A percentile compares a stretch with the other conserved stretches of the same genome.
phyloP scores from a whole-genome alignment of 2,797 vertebrate species.

The Manis pentadactyla region DNA sequence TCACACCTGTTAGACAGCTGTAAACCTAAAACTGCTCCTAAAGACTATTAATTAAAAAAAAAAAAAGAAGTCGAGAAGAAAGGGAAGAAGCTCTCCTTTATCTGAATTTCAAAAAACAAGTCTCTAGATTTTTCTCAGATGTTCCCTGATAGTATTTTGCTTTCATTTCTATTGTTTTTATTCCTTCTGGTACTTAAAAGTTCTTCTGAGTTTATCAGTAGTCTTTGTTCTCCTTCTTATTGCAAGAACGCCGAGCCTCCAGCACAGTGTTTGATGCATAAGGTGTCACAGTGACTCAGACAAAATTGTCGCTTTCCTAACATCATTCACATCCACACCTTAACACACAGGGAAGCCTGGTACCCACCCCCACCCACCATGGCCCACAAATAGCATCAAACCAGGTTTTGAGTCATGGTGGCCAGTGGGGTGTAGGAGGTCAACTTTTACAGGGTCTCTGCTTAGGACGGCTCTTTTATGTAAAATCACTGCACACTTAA shows the following conservation, averaged over 20 bases:
- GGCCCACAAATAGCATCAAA: background rate
- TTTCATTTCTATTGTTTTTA: background rate
- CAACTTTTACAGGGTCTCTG: background rate
- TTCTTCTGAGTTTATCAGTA: background rate
- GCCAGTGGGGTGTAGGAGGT: no score
- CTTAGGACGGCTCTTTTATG: background rate
- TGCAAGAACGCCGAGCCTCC: background rate
- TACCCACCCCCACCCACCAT: background rate
- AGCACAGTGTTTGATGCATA: background rate
- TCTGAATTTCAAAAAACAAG: background rate
- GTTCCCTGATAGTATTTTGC: background rate
- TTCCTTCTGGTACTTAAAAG: background rate
- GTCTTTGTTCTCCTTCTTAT: background rate
- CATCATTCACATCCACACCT: background rate
- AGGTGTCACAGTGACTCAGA: background rate
- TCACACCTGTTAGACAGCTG: background rate
- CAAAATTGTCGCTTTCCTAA: background rate
- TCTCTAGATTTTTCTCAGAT: background rate
- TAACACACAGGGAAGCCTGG: background rate
- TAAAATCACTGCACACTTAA: background rate
- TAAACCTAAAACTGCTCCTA: background rate
- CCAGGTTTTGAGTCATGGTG: background rate
- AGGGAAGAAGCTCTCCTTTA: background rate
- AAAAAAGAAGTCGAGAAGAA: background rate
- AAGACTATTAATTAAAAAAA: background rate